phyloP scores from a whole-genome alignment of 2,888 invertebrate species.

The Oxycera nigricornis region DNA sequence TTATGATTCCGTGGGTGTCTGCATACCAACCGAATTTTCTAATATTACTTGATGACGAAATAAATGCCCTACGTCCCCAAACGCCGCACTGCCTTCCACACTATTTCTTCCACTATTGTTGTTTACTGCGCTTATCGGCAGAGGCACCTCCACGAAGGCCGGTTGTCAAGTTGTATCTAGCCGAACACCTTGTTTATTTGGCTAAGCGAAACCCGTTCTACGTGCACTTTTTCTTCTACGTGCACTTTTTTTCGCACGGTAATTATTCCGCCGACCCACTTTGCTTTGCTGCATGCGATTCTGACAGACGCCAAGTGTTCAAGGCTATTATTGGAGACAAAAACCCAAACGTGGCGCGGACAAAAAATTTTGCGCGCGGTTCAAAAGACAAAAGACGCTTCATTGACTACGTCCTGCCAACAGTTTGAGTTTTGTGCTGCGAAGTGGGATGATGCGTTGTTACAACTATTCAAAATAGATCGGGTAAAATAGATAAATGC shows the following conservation, averaged over 20 bases:
- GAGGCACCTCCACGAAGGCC: not conserved
- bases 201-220: not conserved
- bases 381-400: too few species aligned
- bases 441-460: too few species aligned
- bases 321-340: not conserved
- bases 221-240: not conserved
- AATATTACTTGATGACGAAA: conserved; percentile 39
- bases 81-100: not conserved
- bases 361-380: too few species aligned
- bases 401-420: too few species aligned
- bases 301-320: not conserved
- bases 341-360: not conserved
- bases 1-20: not conserved
- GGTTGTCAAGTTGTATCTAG: not conserved
- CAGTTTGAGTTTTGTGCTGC: too few species aligned
- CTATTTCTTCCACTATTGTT: not conserved
- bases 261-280: not conserved
- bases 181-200: not conserved
- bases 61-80: not conserved
- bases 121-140: not conserved
- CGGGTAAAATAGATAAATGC: too few species aligned
- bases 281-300: not conserved
- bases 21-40: conserved; percentile 20
- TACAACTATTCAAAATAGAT: too few species aligned
- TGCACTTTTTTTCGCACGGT: not conserved